phyloP scores from a whole-genome alignment of 2,113 vertebrate genomes.

The Pitta sordida region DNA sequence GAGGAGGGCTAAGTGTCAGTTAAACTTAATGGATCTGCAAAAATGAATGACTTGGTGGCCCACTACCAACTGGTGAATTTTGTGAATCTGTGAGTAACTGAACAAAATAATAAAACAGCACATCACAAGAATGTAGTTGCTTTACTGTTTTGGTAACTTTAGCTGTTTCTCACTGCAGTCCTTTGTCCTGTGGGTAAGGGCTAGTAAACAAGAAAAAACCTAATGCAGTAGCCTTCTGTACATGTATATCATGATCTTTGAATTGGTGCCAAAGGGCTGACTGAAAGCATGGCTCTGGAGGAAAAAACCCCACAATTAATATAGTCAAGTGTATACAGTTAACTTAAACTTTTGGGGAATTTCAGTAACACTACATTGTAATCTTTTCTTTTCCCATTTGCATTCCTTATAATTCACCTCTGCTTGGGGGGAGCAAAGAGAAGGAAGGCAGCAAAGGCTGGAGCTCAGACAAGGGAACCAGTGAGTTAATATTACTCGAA shows the following conservation, averaged over 20 bases:
- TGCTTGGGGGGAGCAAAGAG: no score
- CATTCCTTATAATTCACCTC: not conserved
- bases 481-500: not conserved
- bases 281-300: not conserved
- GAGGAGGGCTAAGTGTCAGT: not conserved
- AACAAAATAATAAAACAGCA: constrained; percentile 37
- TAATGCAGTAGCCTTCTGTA: not conserved
- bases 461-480: not conserved
- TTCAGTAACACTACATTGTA: not conserved
- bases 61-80: constrained; percentile 31
- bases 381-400: not conserved
- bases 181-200: not conserved
- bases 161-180: not conserved
- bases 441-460: not conserved
- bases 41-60: constrained; percentile 22
- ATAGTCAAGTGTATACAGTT: no score
- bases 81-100: constrained; percentile 56
- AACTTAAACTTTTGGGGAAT: not conserved
- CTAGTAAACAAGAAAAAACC: not conserved
- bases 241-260: no score
- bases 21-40: constrained; percentile 38
- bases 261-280: not conserved
- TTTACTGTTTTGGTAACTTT: not conserved
- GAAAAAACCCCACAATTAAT: not conserved
- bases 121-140: constrained; percentile 16